Evolutionary conservation across 2,888 invertebrate genomes (phyloP).

Genomic region (Ypsolopha sequella): DNA sequence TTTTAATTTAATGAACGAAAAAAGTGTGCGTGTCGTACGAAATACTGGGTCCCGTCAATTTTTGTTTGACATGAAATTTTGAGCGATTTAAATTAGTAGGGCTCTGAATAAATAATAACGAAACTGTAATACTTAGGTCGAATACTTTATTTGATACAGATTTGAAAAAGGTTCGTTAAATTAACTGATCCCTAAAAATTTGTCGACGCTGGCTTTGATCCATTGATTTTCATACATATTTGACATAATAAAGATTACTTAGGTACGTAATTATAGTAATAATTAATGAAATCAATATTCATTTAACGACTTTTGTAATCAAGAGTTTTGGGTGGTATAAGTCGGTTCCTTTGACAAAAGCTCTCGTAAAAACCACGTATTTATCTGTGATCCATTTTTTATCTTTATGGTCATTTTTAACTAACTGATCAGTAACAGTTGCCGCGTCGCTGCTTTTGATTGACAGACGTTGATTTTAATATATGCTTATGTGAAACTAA

Average conservation of each 20-base stretch:
- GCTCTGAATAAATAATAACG: too few relatives aligned
- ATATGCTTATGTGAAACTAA: slow-evolving; percentile 25
- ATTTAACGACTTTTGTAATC: slow-evolving; percentile 33
- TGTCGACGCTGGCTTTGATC: neutral
- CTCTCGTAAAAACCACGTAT: slow-evolving; percentile 26
- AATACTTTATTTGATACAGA: too few relatives aligned
- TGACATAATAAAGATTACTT: slow-evolving; percentile 50
- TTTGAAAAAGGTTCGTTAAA: too few relatives aligned
- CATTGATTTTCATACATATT: slow-evolving; percentile 17
- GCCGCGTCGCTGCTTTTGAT: slow-evolving; percentile 14
- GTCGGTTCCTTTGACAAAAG: slow-evolving; percentile 45
- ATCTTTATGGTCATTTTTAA: slow-evolving; percentile 25
- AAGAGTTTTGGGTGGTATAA: slow-evolving; percentile 26
- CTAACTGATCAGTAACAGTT: neutral
- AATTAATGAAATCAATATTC: slow-evolving; percentile 58
- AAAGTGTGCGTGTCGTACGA: slow-evolving; percentile 7
- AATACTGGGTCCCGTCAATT: too few relatives aligned
- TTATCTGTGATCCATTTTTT: slow-evolving; percentile 20
- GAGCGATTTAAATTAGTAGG: too few relatives aligned
- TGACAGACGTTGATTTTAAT: slow-evolving; percentile 36
- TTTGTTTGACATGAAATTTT: too few relatives aligned
- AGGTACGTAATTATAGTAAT: slow-evolving; percentile 31
- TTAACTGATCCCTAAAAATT: too few relatives aligned
- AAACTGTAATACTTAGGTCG: too few relatives aligned
- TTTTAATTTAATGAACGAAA: slow-evolving; percentile 22